A percentile compares a stretch with the other conserved stretches of the same genome.
Conservation (phyloP, 2,113 vertebrate genomes). For the Melospiza melodia region DNA sequence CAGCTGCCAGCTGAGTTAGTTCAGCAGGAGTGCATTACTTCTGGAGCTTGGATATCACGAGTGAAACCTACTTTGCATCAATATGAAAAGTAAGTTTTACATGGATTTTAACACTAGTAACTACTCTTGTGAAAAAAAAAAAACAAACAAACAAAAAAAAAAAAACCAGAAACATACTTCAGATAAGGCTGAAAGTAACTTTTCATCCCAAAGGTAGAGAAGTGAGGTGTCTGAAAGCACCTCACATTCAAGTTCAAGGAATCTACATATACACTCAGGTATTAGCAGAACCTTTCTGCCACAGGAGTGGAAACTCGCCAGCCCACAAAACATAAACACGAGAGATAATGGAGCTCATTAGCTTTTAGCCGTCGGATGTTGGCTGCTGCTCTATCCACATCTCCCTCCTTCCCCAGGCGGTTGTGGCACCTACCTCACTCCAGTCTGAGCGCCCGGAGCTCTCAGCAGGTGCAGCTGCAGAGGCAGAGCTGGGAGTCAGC, state of each 20-base stretch:
- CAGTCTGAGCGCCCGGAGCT: not conserved
- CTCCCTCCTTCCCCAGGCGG: not conserved
- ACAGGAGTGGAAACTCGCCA: not conserved
- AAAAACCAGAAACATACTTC: not conserved
- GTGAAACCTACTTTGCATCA: not conserved
- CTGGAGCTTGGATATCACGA: not conserved
- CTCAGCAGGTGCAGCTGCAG: not conserved
- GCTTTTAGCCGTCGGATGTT: not conserved
- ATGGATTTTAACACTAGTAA: not conserved
- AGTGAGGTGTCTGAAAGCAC: not conserved
- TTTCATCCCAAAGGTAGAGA: not conserved
- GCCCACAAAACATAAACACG: not conserved
- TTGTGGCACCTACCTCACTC: fast-evolving
- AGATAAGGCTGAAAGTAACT: not conserved
- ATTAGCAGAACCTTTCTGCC: not conserved
- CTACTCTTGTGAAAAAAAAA: not conserved
- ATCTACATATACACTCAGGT: not conserved
- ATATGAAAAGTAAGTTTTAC: not conserved
- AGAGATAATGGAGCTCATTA: not conserved
- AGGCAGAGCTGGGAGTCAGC: not conserved
- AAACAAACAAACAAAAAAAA: not conserved
- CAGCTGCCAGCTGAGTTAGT: not conserved
- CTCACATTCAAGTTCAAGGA: not conserved
- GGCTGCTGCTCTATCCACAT: not conserved
- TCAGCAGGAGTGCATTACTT: not conserved